Evolutionary conservation across 2,888 invertebrate species (phyloP).

Genomic region (Eugnorisma glareosa): DNA sequence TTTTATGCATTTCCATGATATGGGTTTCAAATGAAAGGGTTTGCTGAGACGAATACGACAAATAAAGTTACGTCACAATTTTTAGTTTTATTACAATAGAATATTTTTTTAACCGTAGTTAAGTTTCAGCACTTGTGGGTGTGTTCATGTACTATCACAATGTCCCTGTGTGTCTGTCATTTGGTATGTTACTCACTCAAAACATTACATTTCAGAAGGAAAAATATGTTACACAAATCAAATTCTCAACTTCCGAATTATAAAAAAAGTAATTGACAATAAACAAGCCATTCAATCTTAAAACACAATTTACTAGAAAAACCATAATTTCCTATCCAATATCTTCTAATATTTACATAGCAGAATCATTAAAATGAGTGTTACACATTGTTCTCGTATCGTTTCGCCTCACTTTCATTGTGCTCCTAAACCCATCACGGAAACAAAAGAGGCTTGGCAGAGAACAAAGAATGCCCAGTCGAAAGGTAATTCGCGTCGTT

Average conservation of each 20-base stretch:
- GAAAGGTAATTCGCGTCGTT: slow-evolving; percentile 58
- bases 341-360: slow-evolving; percentile 50
- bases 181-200: not conserved
- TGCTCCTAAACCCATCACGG: slow-evolving; percentile 48
- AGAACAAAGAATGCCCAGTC: slow-evolving; percentile 52
- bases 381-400: slow-evolving; percentile 59
- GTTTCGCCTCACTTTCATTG: slow-evolving; percentile 47
- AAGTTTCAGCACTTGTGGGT: not conserved
- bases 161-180: not conserved
- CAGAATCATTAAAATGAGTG: slow-evolving; percentile 51
- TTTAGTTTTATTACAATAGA: not conserved
- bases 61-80: no score
- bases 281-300: not conserved
- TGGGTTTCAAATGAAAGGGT: not conserved
- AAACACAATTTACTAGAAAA: slow-evolving; percentile 17
- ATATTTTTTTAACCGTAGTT: not conserved
- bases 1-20: not conserved
- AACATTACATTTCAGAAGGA: not conserved
- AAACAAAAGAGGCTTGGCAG: slow-evolving; percentile 51
- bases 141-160: not conserved
- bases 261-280: not conserved
- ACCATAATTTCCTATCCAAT: slow-evolving; percentile 25
- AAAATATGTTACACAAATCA: not conserved
- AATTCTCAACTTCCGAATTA: not conserved
- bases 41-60: not conserved